A percentile compares a stretch with the other conserved stretches of the same genome.
Evolutionary conservation across 1,140 invertebrate species (phyloP).

Genomic region (Neodiprion fabricii): DNA sequence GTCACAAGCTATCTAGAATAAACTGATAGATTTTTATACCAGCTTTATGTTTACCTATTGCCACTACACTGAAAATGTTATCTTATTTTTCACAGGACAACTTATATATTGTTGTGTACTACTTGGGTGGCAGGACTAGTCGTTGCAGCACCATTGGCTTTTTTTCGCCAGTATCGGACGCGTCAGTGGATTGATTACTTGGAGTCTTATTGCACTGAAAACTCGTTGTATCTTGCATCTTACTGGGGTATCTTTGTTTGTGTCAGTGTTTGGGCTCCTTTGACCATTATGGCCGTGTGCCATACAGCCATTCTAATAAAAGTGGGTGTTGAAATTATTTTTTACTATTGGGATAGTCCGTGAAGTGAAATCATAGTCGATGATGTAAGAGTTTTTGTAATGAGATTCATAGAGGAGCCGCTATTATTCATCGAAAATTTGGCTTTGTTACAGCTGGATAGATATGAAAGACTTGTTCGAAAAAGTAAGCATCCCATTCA

Average conservation of each 20-base stretch:
- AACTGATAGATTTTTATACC: not conserved
- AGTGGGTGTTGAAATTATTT: constrained; percentile 48
- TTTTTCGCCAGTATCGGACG: constrained; percentile 71
- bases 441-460: constrained; percentile 61
- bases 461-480: constrained; percentile 65
- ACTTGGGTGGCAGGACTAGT: constrained; percentile 71
- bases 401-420: constrained; percentile 9
- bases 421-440: constrained; percentile 21
- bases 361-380: not conserved
- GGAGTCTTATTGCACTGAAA: constrained; percentile 74
- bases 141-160: constrained; percentile 69
- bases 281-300: constrained; percentile 72
- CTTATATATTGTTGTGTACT: constrained; percentile 68
- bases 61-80: too few species aligned
- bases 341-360: constrained; percentile 13
- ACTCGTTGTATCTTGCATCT: constrained; percentile 65
- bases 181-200: constrained; percentile 73
- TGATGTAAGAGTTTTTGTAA: constrained; percentile 16
- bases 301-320: constrained; percentile 71
- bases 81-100: constrained; percentile 35
- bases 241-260: constrained; percentile 79
- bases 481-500: constrained; percentile 63
- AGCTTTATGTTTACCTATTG: not conserved
- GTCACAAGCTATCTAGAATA: not conserved
- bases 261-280: constrained; percentile 74